Evolutionary conservation across 2,113 vertebrate genomes (phyloP), one percentile per base, ranked within the genome.

Genomic region (Nematolebias whitei): DNA sequence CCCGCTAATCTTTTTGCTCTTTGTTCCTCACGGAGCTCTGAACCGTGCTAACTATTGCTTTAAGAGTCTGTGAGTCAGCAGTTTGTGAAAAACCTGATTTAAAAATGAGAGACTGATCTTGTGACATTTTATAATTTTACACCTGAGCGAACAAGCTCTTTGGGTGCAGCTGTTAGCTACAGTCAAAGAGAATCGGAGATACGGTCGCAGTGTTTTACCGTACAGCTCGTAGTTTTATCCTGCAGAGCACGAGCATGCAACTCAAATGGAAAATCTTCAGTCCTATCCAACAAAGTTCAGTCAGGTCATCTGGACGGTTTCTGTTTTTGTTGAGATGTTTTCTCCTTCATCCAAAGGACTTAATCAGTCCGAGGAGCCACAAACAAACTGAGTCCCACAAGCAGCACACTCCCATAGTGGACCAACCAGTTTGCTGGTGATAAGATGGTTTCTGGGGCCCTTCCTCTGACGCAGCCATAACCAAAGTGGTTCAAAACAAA

Each of bases 191-290:
- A 43, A 54, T 35, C 18, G 61, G 39, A 38, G 18, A 51, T 63
- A 15, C 18, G 49, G 59, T 2, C 10, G 38, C 63, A 54, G 59
- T 64, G 19, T 29, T 29, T 29, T 29, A 3, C 26, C 26, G 26
- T 7, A 3, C 57, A 64, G 29, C 39, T 51, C 43, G 23, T 22
- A 7, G 44, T 43, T 29, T 3, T 41, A 20, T 60, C 78, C 65
- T 78, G 68, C 66, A 56, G 58, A 79, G 74, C 56, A 19, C 38
- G 88, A 87, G 88, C 91, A 90, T 92, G 91, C 91, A 92, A 92
- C 80, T 91, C 87, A 87, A 67, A 73, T 12, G 66, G 40, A 69
- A 74, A 43, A 58, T 19, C 41, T 64, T 44, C 7, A 68, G 67
- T 65, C 35, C 16, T 18, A 53, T n/a, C n/a, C n/a, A n/a, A n/a